Evolutionary conservation across 2,797 vertebrate genomes (phyloP).

Genomic region (Micrastur ruficollis): DNA sequence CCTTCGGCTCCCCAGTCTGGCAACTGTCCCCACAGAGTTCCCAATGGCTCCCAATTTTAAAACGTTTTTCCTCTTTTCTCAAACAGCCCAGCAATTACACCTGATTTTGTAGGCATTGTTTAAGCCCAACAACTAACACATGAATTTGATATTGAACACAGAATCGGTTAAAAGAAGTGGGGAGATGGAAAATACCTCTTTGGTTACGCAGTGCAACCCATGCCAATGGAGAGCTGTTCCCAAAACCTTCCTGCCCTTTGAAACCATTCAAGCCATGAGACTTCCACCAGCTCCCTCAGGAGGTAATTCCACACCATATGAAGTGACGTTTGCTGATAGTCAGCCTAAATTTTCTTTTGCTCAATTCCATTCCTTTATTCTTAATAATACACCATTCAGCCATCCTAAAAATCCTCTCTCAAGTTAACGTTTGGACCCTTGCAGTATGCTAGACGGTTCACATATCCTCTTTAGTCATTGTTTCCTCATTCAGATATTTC

Average conservation of each 20-base stretch:
- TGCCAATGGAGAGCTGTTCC: neutral
- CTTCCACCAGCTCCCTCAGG: neutral
- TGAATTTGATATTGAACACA: neutral
- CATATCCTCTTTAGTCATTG: constrained; percentile 35
- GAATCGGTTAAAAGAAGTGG: neutral
- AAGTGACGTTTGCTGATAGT: neutral
- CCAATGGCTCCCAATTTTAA: neutral
- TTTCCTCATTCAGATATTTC: constrained; percentile 53
- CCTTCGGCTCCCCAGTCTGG: neutral
- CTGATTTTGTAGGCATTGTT: neutral
- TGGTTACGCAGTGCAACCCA: neutral
- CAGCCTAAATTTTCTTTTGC: neutral
- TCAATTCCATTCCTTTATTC: neutral
- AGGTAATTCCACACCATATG: neutral
- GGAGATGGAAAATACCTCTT: neutral
- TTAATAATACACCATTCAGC: neutral
- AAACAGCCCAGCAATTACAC: neutral
- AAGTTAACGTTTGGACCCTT: neutral
- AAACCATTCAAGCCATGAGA: neutral
- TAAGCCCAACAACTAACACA: neutral
- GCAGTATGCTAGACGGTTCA: constrained; percentile 21
- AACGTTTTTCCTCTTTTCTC: neutral
- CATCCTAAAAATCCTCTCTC: neutral
- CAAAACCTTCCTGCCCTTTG: neutral
- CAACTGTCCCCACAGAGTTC: neutral